Conservation (phyloP, 2,113 vertebrate genomes). For the Hippocampus zosterae region DNA sequence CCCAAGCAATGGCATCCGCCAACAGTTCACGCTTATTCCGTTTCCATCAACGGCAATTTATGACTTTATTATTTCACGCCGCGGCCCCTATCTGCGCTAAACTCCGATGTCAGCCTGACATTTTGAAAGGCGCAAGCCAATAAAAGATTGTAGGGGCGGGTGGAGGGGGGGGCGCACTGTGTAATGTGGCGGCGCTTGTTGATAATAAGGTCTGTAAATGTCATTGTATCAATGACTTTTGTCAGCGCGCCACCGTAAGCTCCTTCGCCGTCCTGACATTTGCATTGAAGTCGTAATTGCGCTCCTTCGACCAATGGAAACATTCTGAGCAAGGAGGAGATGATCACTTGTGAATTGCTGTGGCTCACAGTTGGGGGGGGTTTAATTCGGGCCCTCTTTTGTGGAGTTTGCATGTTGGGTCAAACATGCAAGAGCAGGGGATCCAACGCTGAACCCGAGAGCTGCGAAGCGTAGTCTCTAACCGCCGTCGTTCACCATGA, state of each 20-base stretch:
- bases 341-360: not conserved
- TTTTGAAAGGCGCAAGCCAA: conserved; percentile 3
- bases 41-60: conserved; percentile 5
- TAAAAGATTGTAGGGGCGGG: not conserved
- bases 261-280: not conserved
- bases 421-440: too few relatives aligned
- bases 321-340: not conserved
- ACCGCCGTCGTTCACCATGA: too few relatives aligned
- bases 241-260: not conserved
- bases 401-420: too few relatives aligned
- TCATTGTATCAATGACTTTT: conserved; percentile 9
- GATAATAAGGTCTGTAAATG: conserved; percentile 21
- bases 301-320: not conserved
- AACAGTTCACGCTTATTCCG: not conserved
- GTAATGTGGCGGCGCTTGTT: not conserved
- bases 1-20: not conserved
- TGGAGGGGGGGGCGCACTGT: not conserved
- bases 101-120: conserved; percentile 2
- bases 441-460: too few relatives aligned
- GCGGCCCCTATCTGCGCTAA: not conserved
- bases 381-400: not conserved
- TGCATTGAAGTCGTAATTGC: not conserved
- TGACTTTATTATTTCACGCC: not conserved
- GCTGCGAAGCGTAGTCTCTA: too few relatives aligned
- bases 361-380: not conserved